Percentiles rank a stretch among this genome's conserved stretches.
Evolutionary conservation across 2,113 vertebrate species (phyloP).

Genomic region (Desmodus rotundus): DNA sequence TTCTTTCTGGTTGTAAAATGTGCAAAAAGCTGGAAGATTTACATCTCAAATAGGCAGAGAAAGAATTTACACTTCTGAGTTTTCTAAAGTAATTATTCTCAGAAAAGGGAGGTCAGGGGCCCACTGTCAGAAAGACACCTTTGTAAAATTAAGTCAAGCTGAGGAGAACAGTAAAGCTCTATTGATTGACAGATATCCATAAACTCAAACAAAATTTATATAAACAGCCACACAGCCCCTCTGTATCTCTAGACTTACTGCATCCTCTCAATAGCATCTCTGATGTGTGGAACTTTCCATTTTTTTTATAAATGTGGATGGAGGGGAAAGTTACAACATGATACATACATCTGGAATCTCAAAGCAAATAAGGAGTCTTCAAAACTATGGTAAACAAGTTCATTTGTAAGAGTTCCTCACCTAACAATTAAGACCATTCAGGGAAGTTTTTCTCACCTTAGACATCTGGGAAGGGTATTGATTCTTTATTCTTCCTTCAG

Average conservation of each 20-base stretch:
- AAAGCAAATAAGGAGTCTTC: background rate
- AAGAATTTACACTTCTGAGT: background rate
- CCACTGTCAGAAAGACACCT: background rate
- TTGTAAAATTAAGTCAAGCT: background rate
- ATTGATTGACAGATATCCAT: background rate
- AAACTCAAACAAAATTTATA: background rate
- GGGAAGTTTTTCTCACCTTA: background rate
- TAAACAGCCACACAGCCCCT: background rate
- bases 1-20: background rate
- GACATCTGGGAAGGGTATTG: background rate
- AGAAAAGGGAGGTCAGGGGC: background rate
- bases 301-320: slow-evolving; percentile 4
- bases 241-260: background rate
- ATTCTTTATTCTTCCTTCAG: background rate
- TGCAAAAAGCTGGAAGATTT: background rate
- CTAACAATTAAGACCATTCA: background rate
- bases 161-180: background rate
- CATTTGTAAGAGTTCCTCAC: background rate
- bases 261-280: background rate
- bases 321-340: background rate
- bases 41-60: background rate
- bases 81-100: background rate
- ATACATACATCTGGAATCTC: background rate
- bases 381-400: background rate
- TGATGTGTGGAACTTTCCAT: background rate